Conservation (phyloP, 2,888 invertebrate genomes). For the Isotomurus palustris region DNA sequence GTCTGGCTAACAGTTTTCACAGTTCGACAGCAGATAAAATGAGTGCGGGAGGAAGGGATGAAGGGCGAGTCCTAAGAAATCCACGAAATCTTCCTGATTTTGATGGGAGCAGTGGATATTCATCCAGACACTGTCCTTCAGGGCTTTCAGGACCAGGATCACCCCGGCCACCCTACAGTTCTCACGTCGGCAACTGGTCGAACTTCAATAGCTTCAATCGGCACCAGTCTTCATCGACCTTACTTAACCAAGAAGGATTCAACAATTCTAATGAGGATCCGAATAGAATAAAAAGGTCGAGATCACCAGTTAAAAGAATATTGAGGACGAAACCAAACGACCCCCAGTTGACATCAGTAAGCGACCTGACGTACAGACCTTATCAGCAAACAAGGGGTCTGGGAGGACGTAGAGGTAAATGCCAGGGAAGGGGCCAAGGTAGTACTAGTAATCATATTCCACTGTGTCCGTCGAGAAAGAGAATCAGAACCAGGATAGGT, state of each 20-base stretch:
- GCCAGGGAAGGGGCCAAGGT: background rate
- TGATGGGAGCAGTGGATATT: background rate
- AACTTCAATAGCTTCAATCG: no score
- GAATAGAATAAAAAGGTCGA: background rate
- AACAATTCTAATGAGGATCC: background rate
- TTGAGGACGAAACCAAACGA: slow-evolving; percentile 6
- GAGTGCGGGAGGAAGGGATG: no score
- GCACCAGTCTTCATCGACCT: no score
- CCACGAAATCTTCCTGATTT: background rate
- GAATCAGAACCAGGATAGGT: background rate
- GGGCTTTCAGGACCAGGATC: no score
- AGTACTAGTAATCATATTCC: background rate
- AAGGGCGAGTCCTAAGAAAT: background rate
- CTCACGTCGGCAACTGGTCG: no score
- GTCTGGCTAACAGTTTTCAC: no score
- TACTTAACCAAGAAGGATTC: background rate
- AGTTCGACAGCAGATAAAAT: no score
- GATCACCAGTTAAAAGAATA: slow-evolving; percentile 16
- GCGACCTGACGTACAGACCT: background rate
- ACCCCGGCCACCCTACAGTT: no score
- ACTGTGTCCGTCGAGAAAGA: no score
- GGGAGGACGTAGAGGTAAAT: no score
- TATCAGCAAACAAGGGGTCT: no score
- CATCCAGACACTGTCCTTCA: background rate
- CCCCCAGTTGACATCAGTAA: background rate